Conservation (phyloP, 2,888 invertebrate genomes). For the Machimus atricapillus region DNA sequence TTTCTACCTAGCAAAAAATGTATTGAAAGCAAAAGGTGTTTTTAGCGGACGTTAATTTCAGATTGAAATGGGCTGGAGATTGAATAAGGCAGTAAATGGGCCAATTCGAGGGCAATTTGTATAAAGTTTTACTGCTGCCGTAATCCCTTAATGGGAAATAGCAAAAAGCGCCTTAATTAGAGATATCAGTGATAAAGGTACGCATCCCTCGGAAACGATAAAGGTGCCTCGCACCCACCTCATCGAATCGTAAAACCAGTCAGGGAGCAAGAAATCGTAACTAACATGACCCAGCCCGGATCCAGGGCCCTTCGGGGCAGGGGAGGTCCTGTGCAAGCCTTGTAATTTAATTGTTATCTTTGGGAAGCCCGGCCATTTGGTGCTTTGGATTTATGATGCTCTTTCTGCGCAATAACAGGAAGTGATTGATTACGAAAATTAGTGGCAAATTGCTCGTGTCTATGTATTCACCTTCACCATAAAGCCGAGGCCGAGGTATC, state of each 20-base stretch:
- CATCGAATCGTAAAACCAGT: not conserved
- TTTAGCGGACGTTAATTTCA: not conserved
- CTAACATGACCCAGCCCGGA: not conserved
- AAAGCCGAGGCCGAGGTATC: not conserved
- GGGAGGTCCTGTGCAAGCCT: not conserved
- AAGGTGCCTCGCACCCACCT: not conserved
- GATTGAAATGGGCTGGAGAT: not conserved
- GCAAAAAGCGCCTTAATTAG: not conserved
- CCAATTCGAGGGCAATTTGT: not conserved
- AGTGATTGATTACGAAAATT: conserved; percentile 24
- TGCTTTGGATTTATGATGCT: not conserved
- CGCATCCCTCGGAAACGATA: not conserved
- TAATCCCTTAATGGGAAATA: not conserved
- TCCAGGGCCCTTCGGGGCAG: not conserved
- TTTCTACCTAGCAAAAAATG: not conserved
- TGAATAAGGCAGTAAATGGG: not conserved
- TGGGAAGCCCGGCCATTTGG: not conserved
- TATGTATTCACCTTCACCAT: not conserved
- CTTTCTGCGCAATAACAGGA: not conserved
- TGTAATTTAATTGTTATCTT: not conserved
- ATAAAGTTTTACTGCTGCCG: not conserved
- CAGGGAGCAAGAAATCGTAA: not conserved
- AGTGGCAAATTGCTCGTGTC: not conserved
- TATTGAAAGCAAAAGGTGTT: not conserved
- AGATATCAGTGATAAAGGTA: not conserved